phyloP scores from a whole-genome alignment of 2,797 vertebrate genomes.

The Arremon brunneinucha region DNA sequence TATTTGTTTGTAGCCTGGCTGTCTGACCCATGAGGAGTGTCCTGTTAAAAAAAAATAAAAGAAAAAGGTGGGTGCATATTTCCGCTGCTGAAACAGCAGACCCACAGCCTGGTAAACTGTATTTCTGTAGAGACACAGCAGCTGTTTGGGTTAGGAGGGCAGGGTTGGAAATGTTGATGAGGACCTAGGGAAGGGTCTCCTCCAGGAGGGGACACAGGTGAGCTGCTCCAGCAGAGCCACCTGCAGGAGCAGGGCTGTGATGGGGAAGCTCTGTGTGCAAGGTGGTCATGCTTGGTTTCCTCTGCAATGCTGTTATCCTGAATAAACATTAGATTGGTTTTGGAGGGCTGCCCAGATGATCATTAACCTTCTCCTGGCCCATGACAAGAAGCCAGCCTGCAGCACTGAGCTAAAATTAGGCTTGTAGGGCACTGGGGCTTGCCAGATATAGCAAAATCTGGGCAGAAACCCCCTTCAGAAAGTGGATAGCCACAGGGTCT shows the following conservation, averaged over 20 bases:
- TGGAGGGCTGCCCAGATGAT: conserved; percentile 58
- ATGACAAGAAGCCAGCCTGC: conserved; percentile 35
- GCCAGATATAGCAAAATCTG: background rate
- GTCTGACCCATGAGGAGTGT: background rate
- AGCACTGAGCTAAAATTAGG: conserved; percentile 47
- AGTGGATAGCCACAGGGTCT: background rate
- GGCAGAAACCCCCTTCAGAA: background rate
- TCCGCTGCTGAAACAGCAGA: background rate
- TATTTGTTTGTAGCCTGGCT: background rate
- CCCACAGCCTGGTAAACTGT: background rate
- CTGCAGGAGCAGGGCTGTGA: background rate
- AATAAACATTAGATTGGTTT: conserved; percentile 59
- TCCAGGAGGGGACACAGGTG: background rate
- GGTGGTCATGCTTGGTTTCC: conserved; percentile 31
- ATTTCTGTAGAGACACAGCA: background rate
- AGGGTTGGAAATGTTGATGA: background rate
- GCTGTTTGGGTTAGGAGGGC: background rate
- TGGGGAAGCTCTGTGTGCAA: background rate
- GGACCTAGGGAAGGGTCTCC: background rate
- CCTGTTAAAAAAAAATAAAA: background rate
- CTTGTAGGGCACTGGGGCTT: conserved; percentile 46
- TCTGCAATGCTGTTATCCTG: conserved; percentile 61
- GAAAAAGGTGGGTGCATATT: rapidly evolving
- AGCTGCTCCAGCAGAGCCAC: background rate
- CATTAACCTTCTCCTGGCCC: conserved; percentile 60